A percentile compares a stretch with the other conserved stretches of the same genome.
Conservation (phyloP, 2,888 invertebrate species). For the Pediacus dermestoides region DNA sequence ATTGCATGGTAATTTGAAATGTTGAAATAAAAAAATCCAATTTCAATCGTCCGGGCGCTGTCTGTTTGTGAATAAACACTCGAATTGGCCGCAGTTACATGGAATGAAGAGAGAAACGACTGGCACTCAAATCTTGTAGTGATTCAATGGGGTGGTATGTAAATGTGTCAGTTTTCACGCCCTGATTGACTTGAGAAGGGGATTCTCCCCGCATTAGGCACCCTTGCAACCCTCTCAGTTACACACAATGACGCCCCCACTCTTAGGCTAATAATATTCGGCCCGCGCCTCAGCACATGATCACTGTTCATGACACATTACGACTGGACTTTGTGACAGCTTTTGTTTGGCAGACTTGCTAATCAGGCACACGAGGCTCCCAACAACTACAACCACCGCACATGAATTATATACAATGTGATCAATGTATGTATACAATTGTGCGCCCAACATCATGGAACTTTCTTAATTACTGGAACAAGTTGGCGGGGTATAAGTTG, state of each 20-base stretch:
- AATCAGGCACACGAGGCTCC: no score
- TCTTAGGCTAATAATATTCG: conserved; percentile 35
- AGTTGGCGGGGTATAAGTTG: no score
- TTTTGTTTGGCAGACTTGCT: conserved; percentile 35
- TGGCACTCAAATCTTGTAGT: conserved; percentile 37
- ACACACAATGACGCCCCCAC: conserved; percentile 35
- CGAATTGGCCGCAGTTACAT: conserved; percentile 23
- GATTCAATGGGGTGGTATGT: conserved; percentile 47
- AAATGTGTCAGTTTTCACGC: conserved; percentile 51
- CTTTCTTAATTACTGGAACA: no score
- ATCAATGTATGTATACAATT: no score
- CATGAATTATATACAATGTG: no score
- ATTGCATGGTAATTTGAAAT: no score
- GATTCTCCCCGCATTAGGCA: conserved; percentile 19
- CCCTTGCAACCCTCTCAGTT: conserved; percentile 33
- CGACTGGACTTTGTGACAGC: conserved; percentile 36
- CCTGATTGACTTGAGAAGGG: conserved; percentile 45
- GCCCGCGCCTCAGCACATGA: conserved; percentile 31
- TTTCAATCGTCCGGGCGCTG: no score
- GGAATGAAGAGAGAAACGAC: conserved; percentile 23
- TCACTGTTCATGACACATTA: conserved; percentile 40
- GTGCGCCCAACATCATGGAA: no score
- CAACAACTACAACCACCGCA: no score
- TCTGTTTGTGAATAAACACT: conserved; percentile 22
- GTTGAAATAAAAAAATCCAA: no score